Conservation (phyloP, 2,113 vertebrate genomes). For the Murina feae region DNA sequence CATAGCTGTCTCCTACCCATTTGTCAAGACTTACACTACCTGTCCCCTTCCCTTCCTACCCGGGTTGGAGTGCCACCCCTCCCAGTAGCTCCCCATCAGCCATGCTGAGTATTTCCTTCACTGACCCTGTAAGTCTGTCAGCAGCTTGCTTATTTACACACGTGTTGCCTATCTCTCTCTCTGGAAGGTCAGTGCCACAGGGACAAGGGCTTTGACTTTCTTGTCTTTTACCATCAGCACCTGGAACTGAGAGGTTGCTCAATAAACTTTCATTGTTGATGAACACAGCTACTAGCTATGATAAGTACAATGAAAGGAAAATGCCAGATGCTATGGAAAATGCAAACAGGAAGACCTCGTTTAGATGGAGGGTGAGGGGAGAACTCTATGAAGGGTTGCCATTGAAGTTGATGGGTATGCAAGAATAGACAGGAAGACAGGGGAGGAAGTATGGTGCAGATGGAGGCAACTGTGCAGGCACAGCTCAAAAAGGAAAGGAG, state of each 20-base stretch:
- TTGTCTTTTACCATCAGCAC: neutral
- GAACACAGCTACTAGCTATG: neutral
- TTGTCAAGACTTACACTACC: neutral
- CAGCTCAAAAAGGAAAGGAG: neutral
- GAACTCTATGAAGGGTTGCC: neutral
- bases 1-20: neutral
- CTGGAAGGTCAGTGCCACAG: neutral
- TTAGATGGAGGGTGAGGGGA: neutral
- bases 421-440: neutral
- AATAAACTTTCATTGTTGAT: too few species aligned
- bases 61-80: neutral
- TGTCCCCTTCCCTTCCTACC: too few species aligned
- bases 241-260: neutral
- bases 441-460: neutral
- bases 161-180: neutral
- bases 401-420: neutral
- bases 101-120: neutral
- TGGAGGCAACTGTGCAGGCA: fast-evolving
- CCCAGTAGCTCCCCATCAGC: neutral
- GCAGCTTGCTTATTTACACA: neutral
- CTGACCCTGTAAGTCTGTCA: neutral
- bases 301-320: neutral
- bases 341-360: neutral
- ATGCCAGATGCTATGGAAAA: neutral
- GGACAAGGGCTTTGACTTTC: neutral